Base-by-base conservation (phyloP, 2,113 vertebrate species). In the Menidia beryllina region DNA sequence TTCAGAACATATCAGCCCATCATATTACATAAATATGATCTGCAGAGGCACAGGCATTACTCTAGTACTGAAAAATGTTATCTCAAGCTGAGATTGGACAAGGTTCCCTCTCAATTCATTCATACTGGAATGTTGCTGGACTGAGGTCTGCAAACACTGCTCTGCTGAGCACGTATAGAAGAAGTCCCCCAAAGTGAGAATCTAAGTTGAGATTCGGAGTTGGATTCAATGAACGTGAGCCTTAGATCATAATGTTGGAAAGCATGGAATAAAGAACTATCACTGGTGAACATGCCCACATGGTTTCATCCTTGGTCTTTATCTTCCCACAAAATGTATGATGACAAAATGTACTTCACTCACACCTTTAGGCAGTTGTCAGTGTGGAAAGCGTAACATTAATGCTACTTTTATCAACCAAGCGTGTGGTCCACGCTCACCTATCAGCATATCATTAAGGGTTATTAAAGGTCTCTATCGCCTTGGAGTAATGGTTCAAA, bases 1-100 rank as follows among this genome's bases (percentile, higher is more conserved):
- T 82, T 82, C 73, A 80, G 79, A 79, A 85, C 81, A 77, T 63
- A 88, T 77, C 68, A 84, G 70, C 69, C 62, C 74, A 78, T 87
- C 84, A 84, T 79, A 87, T 86, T 82, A 81, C 76, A 84, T 45
- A 84, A 85, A 83, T 81, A 77, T 34, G 71, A 34, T 45, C 67
- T 75, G 64, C 21, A 4, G 59, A 62, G 82, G 66, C 58, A 73
- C 5, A 69, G 24, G 63, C 62, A 79, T 65, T 59, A 70, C 64
- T 73, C 20, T 39, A 58, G 38, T 67, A 55, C 66, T 59, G 67
- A 79, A 72, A 79, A 73, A 72, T 62, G 50, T 69, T 15, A 48
- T 68, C 15, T 19, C 62, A n/a, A 19, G 52, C 41, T 5, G 21
- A 41, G 14, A 65, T 39, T 39, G 23, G 62, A 63, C 17, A 15